Base-by-base conservation (phyloP, 2,113 vertebrate genomes). In the Osmerus mordax region DNA sequence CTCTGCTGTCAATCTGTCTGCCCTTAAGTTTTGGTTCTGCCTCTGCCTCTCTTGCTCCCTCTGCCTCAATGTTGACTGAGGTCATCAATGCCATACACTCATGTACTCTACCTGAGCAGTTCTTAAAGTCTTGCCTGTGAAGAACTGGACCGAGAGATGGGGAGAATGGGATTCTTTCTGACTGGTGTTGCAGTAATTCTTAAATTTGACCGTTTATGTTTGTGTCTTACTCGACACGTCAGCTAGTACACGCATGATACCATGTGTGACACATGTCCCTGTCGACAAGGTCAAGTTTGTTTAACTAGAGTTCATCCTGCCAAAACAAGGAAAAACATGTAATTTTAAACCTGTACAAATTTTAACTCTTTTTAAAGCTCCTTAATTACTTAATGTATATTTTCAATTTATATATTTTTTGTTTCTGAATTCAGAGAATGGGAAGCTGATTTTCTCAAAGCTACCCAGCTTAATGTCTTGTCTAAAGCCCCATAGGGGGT, bases 261-360 rank as follows among this genome's bases (percentile, higher is more conserved):
- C 60, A 63, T 53, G 54, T 69, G 47, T 65, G 53, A 55, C n/a
- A 51, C 16, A 53, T 65, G 32, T 63, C 56, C 47, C 52, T 51
- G 54, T 54, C 19, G 54, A 73, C 80, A 76, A 85, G 83, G 84
- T 89, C 82, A 80, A 81, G 78, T 86, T 83, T 74, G 71, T 75
- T 51, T 87, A 74, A 82, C 47, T 32, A 76, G 84, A 88, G 88
- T 90, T 89, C 84, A 75, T 87, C 83, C 87, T 91, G 89, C 89
- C 89, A 91, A 91, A 89, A 89, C 72, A 79, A 78, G 74, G 78
- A 80, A 52, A 80, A 66, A 32, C 78, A 86, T 56, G 3, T 53
- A 69, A 64, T 80, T 84, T 85, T 88, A 77, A 78, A 32, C 80
- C 69, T 87, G 82, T 87, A 87, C 75, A 83, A 83, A 84, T 77